phyloP scores from a whole-genome alignment of 2,113 vertebrate species.

The Seriola dumerili region DNA sequence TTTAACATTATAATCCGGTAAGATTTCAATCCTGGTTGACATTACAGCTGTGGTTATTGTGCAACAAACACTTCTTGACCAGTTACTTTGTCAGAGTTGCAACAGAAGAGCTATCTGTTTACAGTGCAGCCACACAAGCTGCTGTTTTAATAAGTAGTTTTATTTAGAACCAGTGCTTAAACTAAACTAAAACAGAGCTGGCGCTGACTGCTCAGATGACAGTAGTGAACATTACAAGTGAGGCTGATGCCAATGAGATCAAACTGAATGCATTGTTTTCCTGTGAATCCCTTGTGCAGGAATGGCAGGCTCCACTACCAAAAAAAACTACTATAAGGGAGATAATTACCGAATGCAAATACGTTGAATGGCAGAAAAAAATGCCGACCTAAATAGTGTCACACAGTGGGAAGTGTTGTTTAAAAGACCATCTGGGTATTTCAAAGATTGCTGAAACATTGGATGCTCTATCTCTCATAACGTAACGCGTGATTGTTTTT shows the following conservation, averaged over 20 bases:
- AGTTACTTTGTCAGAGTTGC: background rate
- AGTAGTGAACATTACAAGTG: background rate
- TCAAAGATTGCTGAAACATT: background rate
- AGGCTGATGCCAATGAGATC: background rate
- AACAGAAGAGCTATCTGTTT: constrained; percentile 2
- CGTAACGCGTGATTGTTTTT: background rate
- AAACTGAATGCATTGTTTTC: background rate
- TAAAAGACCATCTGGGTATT: constrained; percentile 19
- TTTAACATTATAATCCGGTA: background rate
- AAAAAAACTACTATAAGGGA: background rate
- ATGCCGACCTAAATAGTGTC: background rate
- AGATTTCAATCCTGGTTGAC: background rate
- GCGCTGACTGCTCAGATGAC: background rate
- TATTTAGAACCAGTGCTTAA: background rate
- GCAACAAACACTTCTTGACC: background rate
- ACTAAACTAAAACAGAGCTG: no score
- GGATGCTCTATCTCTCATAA: background rate
- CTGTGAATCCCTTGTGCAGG: background rate
- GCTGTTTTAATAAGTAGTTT: background rate
- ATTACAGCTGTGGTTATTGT: background rate
- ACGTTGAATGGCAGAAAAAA: background rate
- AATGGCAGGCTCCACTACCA: background rate
- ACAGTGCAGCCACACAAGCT: background rate
- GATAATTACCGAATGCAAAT: background rate
- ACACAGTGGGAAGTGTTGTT: constrained; percentile 21